phyloP scores from a whole-genome alignment of 2,113 vertebrate genomes.

The Haplochromis vanheusdeni region DNA sequence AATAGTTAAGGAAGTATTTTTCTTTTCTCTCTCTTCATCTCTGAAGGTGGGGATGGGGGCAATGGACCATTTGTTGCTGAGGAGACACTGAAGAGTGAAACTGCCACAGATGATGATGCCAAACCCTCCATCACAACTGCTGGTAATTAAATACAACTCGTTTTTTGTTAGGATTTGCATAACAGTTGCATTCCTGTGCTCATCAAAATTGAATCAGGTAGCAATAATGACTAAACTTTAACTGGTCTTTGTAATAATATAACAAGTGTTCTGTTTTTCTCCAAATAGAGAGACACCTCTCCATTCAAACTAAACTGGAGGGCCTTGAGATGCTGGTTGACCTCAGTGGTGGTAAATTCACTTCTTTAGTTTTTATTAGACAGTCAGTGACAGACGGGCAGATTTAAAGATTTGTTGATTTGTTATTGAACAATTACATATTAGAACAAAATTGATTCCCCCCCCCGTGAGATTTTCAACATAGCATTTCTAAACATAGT shows the following conservation, averaged over 20 bases:
- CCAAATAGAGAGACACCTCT: constrained; percentile 83
- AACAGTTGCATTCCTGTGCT: background rate
- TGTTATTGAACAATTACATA: background rate
- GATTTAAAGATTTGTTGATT: background rate
- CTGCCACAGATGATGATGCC: constrained; percentile 16
- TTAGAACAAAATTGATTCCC: background rate
- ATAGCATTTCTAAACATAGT: background rate
- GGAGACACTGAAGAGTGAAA: background rate
- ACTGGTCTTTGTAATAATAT: background rate
- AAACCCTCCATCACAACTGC: constrained; percentile 32
- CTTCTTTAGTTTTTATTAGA: background rate
- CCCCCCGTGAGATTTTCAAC: background rate
- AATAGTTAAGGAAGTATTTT: background rate
- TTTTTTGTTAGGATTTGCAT: background rate
- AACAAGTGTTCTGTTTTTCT: background rate
- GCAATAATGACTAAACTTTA: background rate
- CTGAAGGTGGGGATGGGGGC: background rate
- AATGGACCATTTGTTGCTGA: background rate
- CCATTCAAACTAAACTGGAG: constrained; percentile 84
- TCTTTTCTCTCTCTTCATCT: background rate
- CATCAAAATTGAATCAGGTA: no score
- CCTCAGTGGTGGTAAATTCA: constrained; percentile 70
- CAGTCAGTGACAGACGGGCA: background rate
- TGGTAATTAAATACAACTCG: accelerated
- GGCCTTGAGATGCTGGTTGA: constrained; percentile 84